These are phyloP conservation scores for Bucorvus abyssinicus DNA, from an alignment of 2,797 vertebrate species.

Conservation along the genomic window DNA sequence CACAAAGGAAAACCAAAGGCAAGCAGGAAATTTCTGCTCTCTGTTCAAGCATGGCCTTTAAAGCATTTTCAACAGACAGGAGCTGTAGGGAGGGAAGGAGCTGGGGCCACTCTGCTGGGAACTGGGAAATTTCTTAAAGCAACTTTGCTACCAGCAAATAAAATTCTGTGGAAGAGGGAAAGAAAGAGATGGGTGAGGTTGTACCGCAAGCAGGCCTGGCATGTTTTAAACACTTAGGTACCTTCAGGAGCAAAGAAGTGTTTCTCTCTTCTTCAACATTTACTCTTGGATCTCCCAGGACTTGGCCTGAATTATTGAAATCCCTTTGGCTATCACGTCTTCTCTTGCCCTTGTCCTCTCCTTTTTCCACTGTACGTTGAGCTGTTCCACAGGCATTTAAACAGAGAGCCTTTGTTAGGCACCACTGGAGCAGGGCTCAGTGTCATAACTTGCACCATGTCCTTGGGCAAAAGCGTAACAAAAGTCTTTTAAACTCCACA, in stretches of 20 bases:
- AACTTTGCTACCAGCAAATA: neutral
- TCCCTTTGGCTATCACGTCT: rapidly evolving
- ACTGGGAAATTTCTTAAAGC: neutral
- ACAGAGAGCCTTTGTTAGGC: constrained; percentile 19
- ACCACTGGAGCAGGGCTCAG: neutral
- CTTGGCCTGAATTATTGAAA: neutral
- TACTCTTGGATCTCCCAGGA: neutral
- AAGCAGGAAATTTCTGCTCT: neutral
- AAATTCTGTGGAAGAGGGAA: neutral
- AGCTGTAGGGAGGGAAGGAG: neutral
- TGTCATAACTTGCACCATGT: neutral
- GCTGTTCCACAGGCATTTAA: neutral
- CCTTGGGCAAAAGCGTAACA: neutral
- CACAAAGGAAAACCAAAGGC: neutral
- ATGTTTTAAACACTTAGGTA: neutral
- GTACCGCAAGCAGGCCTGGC: neutral
- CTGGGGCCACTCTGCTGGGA: neutral
- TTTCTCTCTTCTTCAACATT: neutral
- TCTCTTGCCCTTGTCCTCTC: neutral
- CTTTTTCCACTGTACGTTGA: neutral
- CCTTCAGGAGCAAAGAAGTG: neutral
- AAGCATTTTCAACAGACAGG: neutral
- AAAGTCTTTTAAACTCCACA: neutral
- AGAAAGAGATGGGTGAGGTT: neutral
- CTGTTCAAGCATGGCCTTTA: too few species aligned